phyloP scores from a whole-genome alignment of 2,113 vertebrate species.

The Chiloscyllium plagiosum region DNA sequence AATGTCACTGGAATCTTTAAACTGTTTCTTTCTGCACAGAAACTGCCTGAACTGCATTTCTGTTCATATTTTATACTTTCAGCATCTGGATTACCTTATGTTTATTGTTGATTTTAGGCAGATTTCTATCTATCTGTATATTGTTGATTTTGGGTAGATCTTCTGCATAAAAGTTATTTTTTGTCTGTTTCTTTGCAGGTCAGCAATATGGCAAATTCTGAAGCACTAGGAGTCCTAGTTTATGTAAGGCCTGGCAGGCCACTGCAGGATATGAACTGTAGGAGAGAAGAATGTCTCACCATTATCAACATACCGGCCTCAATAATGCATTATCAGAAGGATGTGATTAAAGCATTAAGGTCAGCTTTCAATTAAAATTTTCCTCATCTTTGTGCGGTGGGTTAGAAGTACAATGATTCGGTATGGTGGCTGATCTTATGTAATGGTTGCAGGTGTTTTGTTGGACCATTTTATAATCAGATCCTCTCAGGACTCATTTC shows the following conservation, averaged over 20 bases:
- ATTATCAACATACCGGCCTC: conserved; percentile 56
- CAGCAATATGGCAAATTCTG: conserved; percentile 57
- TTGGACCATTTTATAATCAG: background rate
- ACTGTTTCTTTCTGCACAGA: background rate
- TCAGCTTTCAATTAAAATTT: conserved; percentile 41
- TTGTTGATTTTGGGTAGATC: background rate
- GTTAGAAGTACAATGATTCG: background rate
- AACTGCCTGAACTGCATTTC: background rate
- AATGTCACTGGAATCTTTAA: background rate
- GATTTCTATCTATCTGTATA: background rate
- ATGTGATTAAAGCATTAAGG: conserved; percentile 51
- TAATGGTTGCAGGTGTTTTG: background rate
- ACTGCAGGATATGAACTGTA: conserved; percentile 66
- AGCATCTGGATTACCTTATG: background rate
- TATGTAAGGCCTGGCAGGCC: conserved; percentile 51
- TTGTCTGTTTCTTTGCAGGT: conserved; percentile 47
- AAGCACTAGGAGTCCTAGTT: conserved; percentile 59
- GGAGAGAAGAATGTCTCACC: conserved; percentile 49
- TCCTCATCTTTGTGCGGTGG: background rate
- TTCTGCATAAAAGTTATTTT: background rate
- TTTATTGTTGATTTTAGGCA: too few relatives aligned
- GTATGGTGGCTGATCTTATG: background rate
- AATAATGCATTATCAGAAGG: conserved; percentile 58
- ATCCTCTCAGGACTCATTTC: background rate
- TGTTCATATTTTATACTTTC: background rate